These are phyloP conservation scores for Octopus sinensis DNA, from an alignment of 1,140 invertebrate species.

Conservation along the genomic window DNA sequence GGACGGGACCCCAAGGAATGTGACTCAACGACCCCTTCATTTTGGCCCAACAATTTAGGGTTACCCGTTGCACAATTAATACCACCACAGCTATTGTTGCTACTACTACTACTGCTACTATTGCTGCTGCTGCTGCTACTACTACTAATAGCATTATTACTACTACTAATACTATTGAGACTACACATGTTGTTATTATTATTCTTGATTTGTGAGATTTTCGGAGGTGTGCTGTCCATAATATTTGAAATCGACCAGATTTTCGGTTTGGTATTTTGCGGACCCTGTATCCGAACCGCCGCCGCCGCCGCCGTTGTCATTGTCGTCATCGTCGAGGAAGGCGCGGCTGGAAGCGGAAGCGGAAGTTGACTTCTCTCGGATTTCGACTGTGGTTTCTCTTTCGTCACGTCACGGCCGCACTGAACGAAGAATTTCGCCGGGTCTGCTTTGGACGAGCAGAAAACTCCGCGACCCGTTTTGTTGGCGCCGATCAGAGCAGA, in stretches of 20 bases:
- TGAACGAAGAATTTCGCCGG: no score
- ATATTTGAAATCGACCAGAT: slow-evolving; percentile 13
- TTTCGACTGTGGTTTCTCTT: no score
- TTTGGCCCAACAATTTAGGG: background rate
- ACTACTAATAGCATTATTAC: background rate
- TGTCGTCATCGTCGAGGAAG: background rate
- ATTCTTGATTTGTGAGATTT: no score
- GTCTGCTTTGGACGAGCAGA: no score
- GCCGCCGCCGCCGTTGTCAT: background rate
- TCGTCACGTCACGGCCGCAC: no score
- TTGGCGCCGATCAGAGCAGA: no score
- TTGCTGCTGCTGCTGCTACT: background rate
- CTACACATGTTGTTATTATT: no score
- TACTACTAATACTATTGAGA: no score
- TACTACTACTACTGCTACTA: background rate
- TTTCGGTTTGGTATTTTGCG: slow-evolving; percentile 10
- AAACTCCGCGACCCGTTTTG: no score
- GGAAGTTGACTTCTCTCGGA: no score
- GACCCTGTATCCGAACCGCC: background rate
- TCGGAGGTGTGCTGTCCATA: background rate
- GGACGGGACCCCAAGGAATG: background rate
- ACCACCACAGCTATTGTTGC: background rate
- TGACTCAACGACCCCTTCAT: background rate
- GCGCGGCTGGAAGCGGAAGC: background rate
- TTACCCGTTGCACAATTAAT: background rate